Evolutionary conservation across 2,113 vertebrate genomes (phyloP).

Genomic region (Calidris pugnax): DNA sequence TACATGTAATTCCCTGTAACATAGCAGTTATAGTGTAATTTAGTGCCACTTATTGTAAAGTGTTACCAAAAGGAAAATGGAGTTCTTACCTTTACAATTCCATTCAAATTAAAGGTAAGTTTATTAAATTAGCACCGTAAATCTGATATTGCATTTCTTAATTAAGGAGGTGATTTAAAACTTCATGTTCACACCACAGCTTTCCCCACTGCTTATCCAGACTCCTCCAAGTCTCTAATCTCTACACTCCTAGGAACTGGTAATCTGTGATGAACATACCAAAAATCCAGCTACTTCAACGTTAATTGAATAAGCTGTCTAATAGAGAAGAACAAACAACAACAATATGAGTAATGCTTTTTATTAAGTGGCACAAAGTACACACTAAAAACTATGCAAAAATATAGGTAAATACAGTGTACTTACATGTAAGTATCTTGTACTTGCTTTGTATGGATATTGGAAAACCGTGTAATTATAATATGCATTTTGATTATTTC

Average conservation of each 20-base stretch:
- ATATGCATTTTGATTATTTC: slow-evolving; percentile 84
- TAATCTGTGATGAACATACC: slow-evolving; percentile 61
- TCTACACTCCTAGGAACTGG: slow-evolving; percentile 59
- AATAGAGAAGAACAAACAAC: slow-evolving; percentile 19
- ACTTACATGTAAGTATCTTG: slow-evolving; percentile 85
- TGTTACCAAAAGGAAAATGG: slow-evolving; percentile 78
- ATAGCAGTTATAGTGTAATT: slow-evolving; percentile 83
- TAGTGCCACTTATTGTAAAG: slow-evolving; percentile 87
- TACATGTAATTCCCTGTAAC: slow-evolving; percentile 85
- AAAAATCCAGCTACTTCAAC: slow-evolving; percentile 54
- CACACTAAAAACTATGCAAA: slow-evolving; percentile 87
- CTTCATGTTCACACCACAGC: slow-evolving; percentile 29
- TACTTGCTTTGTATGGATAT: slow-evolving; percentile 84
- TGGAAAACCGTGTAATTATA: slow-evolving; percentile 82
- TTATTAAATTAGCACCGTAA: slow-evolving; percentile 54
- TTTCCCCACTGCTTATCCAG: slow-evolving; percentile 36
- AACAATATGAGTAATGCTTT: slow-evolving; percentile 77
- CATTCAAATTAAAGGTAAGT: slow-evolving; percentile 66
- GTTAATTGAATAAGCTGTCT: slow-evolving; percentile 37
- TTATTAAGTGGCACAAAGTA: slow-evolving; percentile 86
- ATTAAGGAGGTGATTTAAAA: slow-evolving; percentile 66
- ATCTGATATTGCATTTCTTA: slow-evolving; percentile 57
- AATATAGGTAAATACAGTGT: slow-evolving; percentile 85
- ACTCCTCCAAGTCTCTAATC: slow-evolving; percentile 51
- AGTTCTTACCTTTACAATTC: slow-evolving; percentile 70